A percentile compares a stretch with the other conserved stretches of the same genome.
These are phyloP conservation scores for Anarsia innoxiella DNA, from an alignment of 2,888 invertebrate species.

Conservation along the genomic window DNA sequence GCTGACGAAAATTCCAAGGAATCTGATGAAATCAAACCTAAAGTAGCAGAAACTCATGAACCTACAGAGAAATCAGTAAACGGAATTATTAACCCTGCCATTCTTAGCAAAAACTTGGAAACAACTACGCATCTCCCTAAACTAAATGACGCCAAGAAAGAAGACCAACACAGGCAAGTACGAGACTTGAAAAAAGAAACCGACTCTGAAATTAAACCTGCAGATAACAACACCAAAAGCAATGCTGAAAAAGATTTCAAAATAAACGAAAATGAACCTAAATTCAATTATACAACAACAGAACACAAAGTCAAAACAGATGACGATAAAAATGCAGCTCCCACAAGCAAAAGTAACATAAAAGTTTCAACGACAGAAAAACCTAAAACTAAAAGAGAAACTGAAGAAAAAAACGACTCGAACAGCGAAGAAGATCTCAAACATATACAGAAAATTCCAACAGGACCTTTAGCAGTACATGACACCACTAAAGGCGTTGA, in stretches of 20 bases:
- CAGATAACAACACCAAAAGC: background rate
- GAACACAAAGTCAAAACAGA: too few species aligned
- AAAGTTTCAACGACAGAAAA: background rate
- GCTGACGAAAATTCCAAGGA: too few species aligned
- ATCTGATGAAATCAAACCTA: too few species aligned
- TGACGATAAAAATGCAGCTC: too few species aligned
- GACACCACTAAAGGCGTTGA: too few species aligned
- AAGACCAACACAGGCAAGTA: background rate
- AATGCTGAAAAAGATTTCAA: background rate
- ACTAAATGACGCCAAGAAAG: background rate
- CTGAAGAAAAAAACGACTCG: background rate
- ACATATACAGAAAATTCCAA: background rate
- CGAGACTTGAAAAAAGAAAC: too few species aligned
- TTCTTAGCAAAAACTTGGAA: too few species aligned
- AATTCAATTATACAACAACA: background rate
- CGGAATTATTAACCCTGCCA: too few species aligned
- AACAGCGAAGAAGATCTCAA: background rate
- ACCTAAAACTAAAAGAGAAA: background rate
- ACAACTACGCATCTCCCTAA: too few species aligned
- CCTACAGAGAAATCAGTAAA: too few species aligned
- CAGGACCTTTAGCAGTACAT: too few species aligned
- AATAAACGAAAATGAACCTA: background rate
- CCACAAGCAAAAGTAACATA: background rate
- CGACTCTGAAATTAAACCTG: background rate
- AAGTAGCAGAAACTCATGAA: too few species aligned